Evolutionary conservation across 2,113 vertebrate species (phyloP).

Genomic region (Osmerus mordax): DNA sequence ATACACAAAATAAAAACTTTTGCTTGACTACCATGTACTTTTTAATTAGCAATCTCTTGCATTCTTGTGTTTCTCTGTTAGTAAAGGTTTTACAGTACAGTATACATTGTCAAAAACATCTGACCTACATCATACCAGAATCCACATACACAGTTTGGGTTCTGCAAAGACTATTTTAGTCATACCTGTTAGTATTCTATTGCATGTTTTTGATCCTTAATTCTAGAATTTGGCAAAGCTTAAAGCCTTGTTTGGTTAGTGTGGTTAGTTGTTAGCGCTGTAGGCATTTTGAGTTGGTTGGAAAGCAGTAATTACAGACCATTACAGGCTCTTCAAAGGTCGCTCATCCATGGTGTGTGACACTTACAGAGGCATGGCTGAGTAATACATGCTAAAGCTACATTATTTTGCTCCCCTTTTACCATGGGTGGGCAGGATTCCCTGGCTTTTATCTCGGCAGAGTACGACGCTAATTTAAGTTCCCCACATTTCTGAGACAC

Average conservation of each 20-base stretch:
- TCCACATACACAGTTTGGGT: too few species aligned
- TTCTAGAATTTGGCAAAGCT: neutral
- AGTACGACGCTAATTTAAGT: neutral
- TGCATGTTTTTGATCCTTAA: too few species aligned
- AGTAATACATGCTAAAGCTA: neutral
- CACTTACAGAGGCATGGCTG: neutral
- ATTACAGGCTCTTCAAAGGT: slow-evolving; percentile 5
- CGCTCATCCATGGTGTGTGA: neutral
- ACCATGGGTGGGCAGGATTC: neutral
- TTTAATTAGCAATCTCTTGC: neutral
- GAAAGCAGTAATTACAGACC: slow-evolving; percentile 9
- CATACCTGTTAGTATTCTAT: too few species aligned
- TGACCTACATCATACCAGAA: too few species aligned
- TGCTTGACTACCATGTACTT: too few species aligned
- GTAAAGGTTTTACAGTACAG: neutral
- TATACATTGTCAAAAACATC: too few species aligned
- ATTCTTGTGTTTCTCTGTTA: neutral
- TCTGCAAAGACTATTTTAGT: too few species aligned
- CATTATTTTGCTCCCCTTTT: neutral
- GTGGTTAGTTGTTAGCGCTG: neutral
- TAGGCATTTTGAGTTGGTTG: neutral
- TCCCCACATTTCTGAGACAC: neutral
- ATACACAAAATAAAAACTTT: too few species aligned
- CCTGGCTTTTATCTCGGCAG: neutral
- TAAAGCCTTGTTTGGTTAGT: neutral